Evolutionary conservation across 2,113 vertebrate species (phyloP).

Genomic region (Heloderma charlesbogerti): DNA sequence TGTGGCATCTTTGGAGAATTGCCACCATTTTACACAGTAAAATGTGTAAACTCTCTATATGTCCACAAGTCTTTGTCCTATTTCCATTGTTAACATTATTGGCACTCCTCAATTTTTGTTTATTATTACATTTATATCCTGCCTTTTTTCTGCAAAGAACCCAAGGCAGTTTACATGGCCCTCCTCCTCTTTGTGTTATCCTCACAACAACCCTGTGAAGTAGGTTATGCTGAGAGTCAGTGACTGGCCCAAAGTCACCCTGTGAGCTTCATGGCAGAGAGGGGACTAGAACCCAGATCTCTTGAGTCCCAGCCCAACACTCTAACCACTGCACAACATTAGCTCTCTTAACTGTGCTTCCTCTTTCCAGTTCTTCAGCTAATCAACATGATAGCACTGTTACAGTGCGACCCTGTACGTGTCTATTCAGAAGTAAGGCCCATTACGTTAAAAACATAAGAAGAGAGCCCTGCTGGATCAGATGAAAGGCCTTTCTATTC

Average conservation of each 20-base stretch:
- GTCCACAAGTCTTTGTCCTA: background rate
- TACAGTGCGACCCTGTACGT: background rate
- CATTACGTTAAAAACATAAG: background rate
- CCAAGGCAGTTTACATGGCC: too few species aligned
- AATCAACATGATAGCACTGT: background rate
- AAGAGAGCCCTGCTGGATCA: background rate
- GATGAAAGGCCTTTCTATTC: background rate
- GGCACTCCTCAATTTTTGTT: background rate
- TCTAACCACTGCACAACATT: too few species aligned
- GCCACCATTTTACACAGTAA: background rate
- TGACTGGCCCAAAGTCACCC: too few species aligned
- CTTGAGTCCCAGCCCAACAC: too few species aligned
- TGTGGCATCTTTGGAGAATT: background rate
- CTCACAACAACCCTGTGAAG: too few species aligned
- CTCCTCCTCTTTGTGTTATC: too few species aligned
- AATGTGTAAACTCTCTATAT: background rate
- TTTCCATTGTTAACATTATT: background rate
- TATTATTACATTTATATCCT: too few species aligned
- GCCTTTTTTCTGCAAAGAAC: too few species aligned
- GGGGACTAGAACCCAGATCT: too few species aligned
- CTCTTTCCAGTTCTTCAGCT: background rate
- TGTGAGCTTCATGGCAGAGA: too few species aligned
- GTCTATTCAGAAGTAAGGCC: background rate
- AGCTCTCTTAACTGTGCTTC: background rate
- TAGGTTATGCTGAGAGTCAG: too few species aligned